A percentile compares a stretch with the other conserved stretches of the same genome.
Conservation (phyloP, 2,113 vertebrate genomes). For the Eulemur macaco region DNA sequence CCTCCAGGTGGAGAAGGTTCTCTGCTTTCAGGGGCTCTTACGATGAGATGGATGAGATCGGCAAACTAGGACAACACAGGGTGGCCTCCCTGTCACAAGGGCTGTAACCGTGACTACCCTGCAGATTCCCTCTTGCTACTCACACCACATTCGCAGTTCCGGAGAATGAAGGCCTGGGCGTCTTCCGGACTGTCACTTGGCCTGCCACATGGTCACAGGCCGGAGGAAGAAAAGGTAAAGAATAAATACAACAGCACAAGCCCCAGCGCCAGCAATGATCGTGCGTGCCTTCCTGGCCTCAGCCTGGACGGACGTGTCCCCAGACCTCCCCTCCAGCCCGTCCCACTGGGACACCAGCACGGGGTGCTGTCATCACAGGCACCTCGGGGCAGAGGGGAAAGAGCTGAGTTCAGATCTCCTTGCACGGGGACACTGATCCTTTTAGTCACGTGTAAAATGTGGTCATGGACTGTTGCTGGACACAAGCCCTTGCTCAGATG, state of each 20-base stretch:
- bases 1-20: neutral
- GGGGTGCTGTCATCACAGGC: neutral
- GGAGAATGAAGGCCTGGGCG: too few relatives aligned
- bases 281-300: rapidly evolving
- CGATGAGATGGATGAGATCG: rapidly evolving
- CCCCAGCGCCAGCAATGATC: rapidly evolving
- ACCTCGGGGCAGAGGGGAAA: neutral
- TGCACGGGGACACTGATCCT: too few relatives aligned
- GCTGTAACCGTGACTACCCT: neutral
- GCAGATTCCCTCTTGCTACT: too few relatives aligned
- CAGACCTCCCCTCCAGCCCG: rapidly evolving
- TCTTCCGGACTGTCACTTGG: rapidly evolving
- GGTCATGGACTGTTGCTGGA: neutral
- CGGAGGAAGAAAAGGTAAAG: neutral
- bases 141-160: rapidly evolving
- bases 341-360: rapidly evolving
- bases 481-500: neutral
- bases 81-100: rapidly evolving
- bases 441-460: neutral
- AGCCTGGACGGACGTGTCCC: rapidly evolving
- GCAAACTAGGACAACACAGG: too few relatives aligned
- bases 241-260: too few relatives aligned
- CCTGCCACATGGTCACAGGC: rapidly evolving
- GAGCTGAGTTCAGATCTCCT: neutral
- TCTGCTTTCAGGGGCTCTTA: neutral